Evolutionary conservation across 2,113 vertebrate species (phyloP), one percentile per base, ranked within the genome.

Genomic region (Condylura cristata): DNA sequence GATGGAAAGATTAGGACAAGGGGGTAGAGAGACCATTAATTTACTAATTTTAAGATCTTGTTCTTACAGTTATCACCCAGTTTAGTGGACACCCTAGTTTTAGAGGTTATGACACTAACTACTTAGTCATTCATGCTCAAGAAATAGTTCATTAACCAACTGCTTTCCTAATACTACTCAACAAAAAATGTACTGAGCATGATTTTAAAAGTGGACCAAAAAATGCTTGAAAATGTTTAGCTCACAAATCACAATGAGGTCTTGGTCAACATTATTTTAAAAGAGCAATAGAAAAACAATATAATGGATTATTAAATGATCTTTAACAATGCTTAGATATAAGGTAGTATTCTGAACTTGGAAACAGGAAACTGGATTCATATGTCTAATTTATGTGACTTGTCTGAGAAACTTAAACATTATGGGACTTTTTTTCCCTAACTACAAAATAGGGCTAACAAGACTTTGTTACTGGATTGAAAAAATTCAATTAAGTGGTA

Each of bases 171-270:
- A 85, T 74, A 51, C 53, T 85, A 75, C 32, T 75, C 66, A 75
- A 90, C 7, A 75, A 84, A 93, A 46, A 46, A 39, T 56, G 79
- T 92, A 72, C 46, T 39, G 6, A 95, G 39, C 26, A 71, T 84
- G 28, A 1, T 70, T 39, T 94, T 86, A 18, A 66, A 95, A 39
- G 81, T 68, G 32, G 37, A 74, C 22, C 34, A 90, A 93, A 72
- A 30, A 81, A 80, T 48, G 1, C 20, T 58, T 70, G 78, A 90
- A 84, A 6, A n/a, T n/a, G 30, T 72, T 84, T 76, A 32, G 48
- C 3, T 87, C 32, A 39, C 10, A 4, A 72, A 61, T 53, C 32
- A 66, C 10, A 82, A 30, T 24, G 10, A 72, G 65, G 11, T 87
- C 3, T 48, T 34, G 72, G 34, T 37, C 14, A 68, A 8, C 72